Base-by-base conservation (phyloP, 2,797 vertebrate species). In the Acanthopagrus latus region DNA sequence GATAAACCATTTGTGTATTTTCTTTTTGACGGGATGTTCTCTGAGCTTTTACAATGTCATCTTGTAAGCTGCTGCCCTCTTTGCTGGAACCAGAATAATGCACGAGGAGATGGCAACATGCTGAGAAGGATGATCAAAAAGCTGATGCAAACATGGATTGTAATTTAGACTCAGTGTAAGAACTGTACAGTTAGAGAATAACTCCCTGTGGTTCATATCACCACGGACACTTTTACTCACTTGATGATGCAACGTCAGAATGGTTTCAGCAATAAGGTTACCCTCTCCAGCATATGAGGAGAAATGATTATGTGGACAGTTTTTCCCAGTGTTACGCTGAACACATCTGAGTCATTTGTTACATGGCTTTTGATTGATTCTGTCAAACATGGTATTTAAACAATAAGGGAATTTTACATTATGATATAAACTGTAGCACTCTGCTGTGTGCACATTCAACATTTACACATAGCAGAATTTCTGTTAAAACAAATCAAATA, bases 181-280 rank as follows among this genome's bases (percentile, higher is more conserved):
- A 87, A 71, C n/a, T 29, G 75, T 81, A 84, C 84, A 88, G 80
- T 88, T 71, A 58, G 51, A 65, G 69, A 77, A 70, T 63, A 71
- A 81, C 84, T 78, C 74, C 87, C 77, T 64, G 68, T 2, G 63
- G 86, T 82, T 81, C 69, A 68, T 70, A 84, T 80, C 74, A 77
- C 76, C 60, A 7, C 1, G 44, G 80, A 76, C 75, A 64, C 7
- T 84, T 89, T 81, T 86, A 21, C 68, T 90, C 71, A 43, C 78
- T 78, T 33, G 47, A 56, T 93, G 90, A 91, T 86, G 91, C 87
- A 92, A 91, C 70, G 20, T 27, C 25, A 81, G 84, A 83, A 83
- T 70, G 54, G 78, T 87, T 88, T 84, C 75, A 43, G 86, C 85
- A 90, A 91, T 78, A 76, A 58, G 70, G 71, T 86, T 76, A 38